These are phyloP conservation scores for Ceratosolen fusciceps DNA, from an alignment of 1,140 invertebrate species.

Conservation along the genomic window DNA sequence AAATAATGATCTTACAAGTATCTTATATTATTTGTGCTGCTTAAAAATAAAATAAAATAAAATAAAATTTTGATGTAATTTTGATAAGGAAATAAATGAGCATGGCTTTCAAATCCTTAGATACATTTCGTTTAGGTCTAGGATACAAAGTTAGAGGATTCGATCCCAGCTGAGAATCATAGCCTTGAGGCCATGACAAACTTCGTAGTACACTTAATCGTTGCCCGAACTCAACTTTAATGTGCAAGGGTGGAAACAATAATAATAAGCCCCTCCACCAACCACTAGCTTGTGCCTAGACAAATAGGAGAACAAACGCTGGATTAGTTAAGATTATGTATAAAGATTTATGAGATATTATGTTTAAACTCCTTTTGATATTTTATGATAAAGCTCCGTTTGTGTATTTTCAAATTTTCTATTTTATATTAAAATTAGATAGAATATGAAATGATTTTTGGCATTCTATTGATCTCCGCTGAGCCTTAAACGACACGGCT, in stretches of 20 bases:
- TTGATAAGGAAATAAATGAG: too few relatives aligned
- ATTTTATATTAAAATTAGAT: background rate
- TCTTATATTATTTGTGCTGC: too few relatives aligned
- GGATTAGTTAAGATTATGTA: slow-evolving; percentile 66
- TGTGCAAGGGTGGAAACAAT: slow-evolving; percentile 71
- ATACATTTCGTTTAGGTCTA: background rate
- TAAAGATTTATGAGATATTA: slow-evolving; percentile 40
- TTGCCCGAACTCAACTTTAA: slow-evolving; percentile 63
- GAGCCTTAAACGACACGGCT: too few relatives aligned
- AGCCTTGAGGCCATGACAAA: slow-evolving; percentile 63
- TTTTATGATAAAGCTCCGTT: background rate
- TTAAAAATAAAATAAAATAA: too few relatives aligned
- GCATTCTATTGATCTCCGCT: too few relatives aligned
- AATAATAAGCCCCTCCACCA: slow-evolving; percentile 60
- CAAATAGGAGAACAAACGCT: slow-evolving; percentile 64
- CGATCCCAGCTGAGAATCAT: slow-evolving; percentile 52
- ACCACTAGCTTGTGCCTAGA: slow-evolving; percentile 56
- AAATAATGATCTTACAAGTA: too few relatives aligned
- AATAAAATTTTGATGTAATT: too few relatives aligned
- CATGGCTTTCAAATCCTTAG: too few relatives aligned
- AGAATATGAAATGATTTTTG: too few relatives aligned
- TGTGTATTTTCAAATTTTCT: background rate
- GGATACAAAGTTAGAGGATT: slow-evolving; percentile 54
- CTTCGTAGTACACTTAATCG: slow-evolving; percentile 64
- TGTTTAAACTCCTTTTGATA: slow-evolving; percentile 15